These are phyloP conservation scores for Poeciliopsis presidionis DNA, from an alignment of 2,797 vertebrate genomes.

Conservation along the genomic window DNA sequence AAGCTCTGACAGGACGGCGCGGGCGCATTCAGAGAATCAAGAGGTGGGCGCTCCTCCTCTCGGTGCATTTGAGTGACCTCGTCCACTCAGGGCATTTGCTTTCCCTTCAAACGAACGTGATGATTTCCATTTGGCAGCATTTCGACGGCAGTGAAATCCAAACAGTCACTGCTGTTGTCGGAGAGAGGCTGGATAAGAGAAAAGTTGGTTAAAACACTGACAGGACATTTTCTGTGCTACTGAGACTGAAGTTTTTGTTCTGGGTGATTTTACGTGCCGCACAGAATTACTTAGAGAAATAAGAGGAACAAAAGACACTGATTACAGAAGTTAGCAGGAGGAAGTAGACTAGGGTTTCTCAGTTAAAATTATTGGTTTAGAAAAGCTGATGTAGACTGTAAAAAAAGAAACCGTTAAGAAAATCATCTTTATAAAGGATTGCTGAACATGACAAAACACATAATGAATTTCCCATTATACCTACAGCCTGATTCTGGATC, in stretches of 20 bases:
- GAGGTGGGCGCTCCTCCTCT: slow-evolving; percentile 28
- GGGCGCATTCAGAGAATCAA: slow-evolving; percentile 33
- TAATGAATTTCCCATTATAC: slow-evolving; percentile 48
- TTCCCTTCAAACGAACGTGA: slow-evolving; percentile 29
- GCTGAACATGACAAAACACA: slow-evolving; percentile 31
- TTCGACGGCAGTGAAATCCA: slow-evolving; percentile 33
- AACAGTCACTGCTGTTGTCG: slow-evolving; percentile 41
- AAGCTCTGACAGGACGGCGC: slow-evolving; percentile 13
- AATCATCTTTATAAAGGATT: slow-evolving; percentile 16
- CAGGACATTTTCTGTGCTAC: slow-evolving; percentile 10
- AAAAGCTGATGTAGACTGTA: slow-evolving; percentile 33
- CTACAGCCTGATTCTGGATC: slow-evolving; percentile 38
- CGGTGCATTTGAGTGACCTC: slow-evolving; percentile 36
- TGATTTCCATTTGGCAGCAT: slow-evolving; percentile 44
- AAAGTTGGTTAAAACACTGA: slow-evolving; percentile 27
- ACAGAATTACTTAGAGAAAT: neutral
- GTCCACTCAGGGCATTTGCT: slow-evolving; percentile 49
- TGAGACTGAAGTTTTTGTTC: neutral
- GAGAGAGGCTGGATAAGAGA: slow-evolving; percentile 22
- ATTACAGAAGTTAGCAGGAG: neutral
- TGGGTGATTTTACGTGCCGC: neutral
- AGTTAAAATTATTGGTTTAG: slow-evolving; percentile 5
- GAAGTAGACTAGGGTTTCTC: neutral
- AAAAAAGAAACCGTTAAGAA: neutral
- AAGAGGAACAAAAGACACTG: neutral